Percentiles rank a stretch among this genome's conserved stretches.
phyloP scores from a whole-genome alignment of 2,888 invertebrate species.

The Syrphus vitripennis region DNA sequence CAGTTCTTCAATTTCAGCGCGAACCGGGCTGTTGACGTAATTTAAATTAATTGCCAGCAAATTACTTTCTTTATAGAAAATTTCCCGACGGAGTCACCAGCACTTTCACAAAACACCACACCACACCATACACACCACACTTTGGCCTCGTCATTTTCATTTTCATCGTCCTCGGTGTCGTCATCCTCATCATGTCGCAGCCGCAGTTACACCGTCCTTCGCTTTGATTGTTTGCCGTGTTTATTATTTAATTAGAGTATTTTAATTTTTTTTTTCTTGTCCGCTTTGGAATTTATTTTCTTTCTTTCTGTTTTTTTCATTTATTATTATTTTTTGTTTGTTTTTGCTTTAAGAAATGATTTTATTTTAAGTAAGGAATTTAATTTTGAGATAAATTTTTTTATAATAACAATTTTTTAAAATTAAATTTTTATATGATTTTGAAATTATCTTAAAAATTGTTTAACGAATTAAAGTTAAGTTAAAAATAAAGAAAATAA shows the following conservation, averaged over 20 bases:
- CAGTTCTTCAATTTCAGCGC: constrained; percentile 51
- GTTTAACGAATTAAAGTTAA: not conserved
- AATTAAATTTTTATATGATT: not conserved
- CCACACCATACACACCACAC: not conserved
- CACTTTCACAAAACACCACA: not conserved
- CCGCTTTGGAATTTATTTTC: constrained; percentile 49
- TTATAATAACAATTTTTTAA: not conserved
- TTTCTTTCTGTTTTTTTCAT: constrained; percentile 6
- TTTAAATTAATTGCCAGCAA: constrained; percentile 76
- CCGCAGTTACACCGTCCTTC: constrained; percentile 11
- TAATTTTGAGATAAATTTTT: not conserved
- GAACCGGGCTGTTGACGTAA: constrained; percentile 64
- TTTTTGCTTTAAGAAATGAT: constrained; percentile 10
- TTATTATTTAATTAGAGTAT: constrained; percentile 66
- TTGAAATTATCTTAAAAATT: not conserved
- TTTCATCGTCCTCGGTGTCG: not conserved
- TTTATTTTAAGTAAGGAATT: not conserved
- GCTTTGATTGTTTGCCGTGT: constrained; percentile 56
- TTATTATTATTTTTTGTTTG: not conserved
- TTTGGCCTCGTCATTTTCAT: constrained; percentile 10
- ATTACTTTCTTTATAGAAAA: constrained; percentile 72
- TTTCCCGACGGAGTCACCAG: constrained; percentile 15
- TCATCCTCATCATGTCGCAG: not conserved
- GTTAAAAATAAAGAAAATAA: not conserved
- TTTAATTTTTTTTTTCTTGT: constrained; percentile 51